Conservation (phyloP, 2,113 vertebrate species). For the Platysternon megacephalum region DNA sequence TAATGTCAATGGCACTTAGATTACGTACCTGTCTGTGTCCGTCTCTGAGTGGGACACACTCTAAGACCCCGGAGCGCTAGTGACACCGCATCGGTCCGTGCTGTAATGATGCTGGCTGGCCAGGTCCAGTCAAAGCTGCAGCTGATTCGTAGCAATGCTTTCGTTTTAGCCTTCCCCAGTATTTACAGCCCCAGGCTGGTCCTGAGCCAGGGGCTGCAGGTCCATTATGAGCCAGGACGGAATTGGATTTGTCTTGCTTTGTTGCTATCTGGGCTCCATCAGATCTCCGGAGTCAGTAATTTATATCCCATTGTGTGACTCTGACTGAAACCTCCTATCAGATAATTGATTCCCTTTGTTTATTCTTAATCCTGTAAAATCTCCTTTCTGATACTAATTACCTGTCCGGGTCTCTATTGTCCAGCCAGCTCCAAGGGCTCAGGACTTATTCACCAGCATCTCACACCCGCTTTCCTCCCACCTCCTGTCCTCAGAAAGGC, state of each 20-base stretch:
- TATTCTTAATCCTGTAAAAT: neutral
- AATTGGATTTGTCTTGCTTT: neutral
- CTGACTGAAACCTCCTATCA: neutral
- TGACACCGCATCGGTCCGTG: neutral
- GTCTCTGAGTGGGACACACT: neutral
- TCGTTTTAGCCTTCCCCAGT: neutral
- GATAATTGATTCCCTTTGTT: neutral
- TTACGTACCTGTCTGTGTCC: neutral
- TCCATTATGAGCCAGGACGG: rapidly evolving
- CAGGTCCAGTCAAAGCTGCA: neutral
- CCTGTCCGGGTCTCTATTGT: rapidly evolving
- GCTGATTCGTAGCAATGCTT: neutral
- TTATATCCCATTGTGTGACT: neutral
- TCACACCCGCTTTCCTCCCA: neutral
- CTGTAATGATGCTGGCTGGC: neutral
- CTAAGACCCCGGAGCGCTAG: neutral
- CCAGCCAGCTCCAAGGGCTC: neutral
- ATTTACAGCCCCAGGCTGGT: rapidly evolving
- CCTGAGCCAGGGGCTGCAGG: rapidly evolving
- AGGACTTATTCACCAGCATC: too few species aligned
- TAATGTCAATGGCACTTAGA: neutral
- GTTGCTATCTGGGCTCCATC: neutral
- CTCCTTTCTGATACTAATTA: neutral
- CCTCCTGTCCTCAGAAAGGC: neutral
- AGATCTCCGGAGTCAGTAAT: neutral